Conservation (phyloP, 2,888 invertebrate genomes). For the Augochlorella aurata region DNA sequence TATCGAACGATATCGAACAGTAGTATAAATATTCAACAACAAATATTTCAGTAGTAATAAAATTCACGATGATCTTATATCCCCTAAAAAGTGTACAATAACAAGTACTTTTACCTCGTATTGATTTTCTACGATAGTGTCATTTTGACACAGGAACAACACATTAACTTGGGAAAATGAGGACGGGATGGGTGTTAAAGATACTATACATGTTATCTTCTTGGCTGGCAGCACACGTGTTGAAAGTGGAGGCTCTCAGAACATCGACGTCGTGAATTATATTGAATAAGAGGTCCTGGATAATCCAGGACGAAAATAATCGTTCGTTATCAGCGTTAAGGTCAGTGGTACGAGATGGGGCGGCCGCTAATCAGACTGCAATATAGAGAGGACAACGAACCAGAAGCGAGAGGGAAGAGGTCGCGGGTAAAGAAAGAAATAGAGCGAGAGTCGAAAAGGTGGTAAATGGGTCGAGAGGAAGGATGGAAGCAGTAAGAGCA, state of each 20-base stretch:
- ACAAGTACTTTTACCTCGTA: too few species aligned
- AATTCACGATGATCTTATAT: too few species aligned
- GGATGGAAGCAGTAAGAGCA: not conserved
- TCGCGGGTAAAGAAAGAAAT: slow-evolving; percentile 21
- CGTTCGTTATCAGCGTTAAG: slow-evolving; percentile 63
- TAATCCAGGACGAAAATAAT: slow-evolving; percentile 59
- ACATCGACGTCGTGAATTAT: not conserved
- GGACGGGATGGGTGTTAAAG: not conserved
- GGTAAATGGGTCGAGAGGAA: slow-evolving; percentile 26
- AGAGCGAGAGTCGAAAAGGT: slow-evolving; percentile 24
- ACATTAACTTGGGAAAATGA: too few species aligned
- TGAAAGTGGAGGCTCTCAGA: not conserved
- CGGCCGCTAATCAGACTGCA: slow-evolving; percentile 59
- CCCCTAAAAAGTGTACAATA: too few species aligned
- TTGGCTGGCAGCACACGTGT: not conserved
- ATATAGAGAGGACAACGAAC: slow-evolving; percentile 50
- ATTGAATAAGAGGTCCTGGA: slow-evolving; percentile 38
- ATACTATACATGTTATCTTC: not conserved
- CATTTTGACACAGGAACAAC: too few species aligned
- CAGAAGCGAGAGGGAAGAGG: slow-evolving; percentile 14
- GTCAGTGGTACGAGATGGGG: slow-evolving; percentile 50
- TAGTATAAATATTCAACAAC: too few species aligned
- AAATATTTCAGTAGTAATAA: too few species aligned
- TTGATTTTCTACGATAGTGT: too few species aligned
- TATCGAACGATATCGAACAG: too few species aligned